Evolutionary conservation across 2,113 vertebrate genomes (phyloP), one percentile per base, ranked within the genome.

Genomic region (Podarcis cretensis): DNA sequence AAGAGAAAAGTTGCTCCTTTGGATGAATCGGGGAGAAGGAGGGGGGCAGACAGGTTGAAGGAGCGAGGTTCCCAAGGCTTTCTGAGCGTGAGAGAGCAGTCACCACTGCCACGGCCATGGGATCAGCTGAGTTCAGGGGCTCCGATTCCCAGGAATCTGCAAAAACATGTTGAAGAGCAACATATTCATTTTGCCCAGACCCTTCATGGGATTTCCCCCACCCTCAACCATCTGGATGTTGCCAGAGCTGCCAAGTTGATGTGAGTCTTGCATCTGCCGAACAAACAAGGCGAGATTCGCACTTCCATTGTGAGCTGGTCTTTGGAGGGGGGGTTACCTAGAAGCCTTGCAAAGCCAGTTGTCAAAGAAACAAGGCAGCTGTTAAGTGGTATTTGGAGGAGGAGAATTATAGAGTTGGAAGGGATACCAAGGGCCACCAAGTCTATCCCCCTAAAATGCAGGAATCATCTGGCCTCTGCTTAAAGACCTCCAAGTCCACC

Each of bases 1-100:
- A 89, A 89, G 35, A 74, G 75, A 90, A 91, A 92, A 91, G 74
- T 89, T 81, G 68, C 79, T 90, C 89, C 48, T 83, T 90, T 73
- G 90, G 94, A 85, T 85, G 86, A 81, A 88, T 59, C 76, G 76
- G 84, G 43, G 0, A 5, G 13, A 48, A 48, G 68, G 23, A 32
- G 30, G 30, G 30, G 30, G 6, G 6, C n/a, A 13, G 10, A 7
- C 1, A 25, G 8, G 32, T 40, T 43, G 1, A 1, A 20, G 75
- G 1, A 48, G 43, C 9, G 85, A 57, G 89, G 21, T 9, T 25
- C 13, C 27, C 68, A 89, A 69, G 2, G 66, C 92, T 40, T 90
- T 23, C 1, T 74, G 84, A 85, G 35, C 12, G 0, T 68, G 35
- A 73, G 30, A 65, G 86, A 87, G 89, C 8, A 2, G 59, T 63